Evolutionary conservation across 2,113 vertebrate species (phyloP).

Genomic region (Brachirus orientalis): DNA sequence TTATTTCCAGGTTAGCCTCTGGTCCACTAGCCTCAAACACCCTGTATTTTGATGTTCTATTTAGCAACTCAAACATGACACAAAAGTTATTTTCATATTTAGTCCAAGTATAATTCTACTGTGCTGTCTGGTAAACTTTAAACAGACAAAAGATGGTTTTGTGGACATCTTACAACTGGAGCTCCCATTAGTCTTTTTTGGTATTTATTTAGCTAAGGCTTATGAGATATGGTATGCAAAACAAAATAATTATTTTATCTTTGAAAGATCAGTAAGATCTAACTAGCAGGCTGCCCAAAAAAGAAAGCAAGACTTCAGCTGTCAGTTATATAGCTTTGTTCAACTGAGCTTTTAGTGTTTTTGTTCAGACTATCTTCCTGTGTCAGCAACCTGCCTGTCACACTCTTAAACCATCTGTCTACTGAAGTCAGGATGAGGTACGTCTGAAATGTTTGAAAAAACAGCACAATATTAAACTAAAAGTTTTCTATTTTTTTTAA

Average conservation of each 20-base stretch:
- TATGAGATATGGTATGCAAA: not conserved
- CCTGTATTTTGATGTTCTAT: too few relatives aligned
- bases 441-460: conserved; percentile 1
- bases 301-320: not conserved
- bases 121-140: too few relatives aligned
- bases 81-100: too few relatives aligned
- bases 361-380: not conserved
- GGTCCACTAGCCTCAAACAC: conserved; percentile 2
- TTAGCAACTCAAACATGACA: too few relatives aligned
- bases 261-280: too few relatives aligned
- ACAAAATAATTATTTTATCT: not conserved
- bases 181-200: too few relatives aligned
- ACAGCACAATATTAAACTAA: too few relatives aligned
- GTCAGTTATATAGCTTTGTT: conserved; percentile 29
- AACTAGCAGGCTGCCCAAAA: not conserved
- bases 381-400: too few relatives aligned
- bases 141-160: not conserved
- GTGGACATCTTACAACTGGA: not conserved
- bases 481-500: conserved; percentile 13
- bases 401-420: not conserved
- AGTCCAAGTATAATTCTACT: too few relatives aligned
- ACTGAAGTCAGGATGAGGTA: not conserved
- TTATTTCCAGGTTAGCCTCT: conserved; percentile 3
- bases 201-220: too few relatives aligned
- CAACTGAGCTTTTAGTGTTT: conserved; percentile 22